Conservation (phyloP, 2,888 invertebrate genomes). For the Cataglyphis altisquamis region DNA sequence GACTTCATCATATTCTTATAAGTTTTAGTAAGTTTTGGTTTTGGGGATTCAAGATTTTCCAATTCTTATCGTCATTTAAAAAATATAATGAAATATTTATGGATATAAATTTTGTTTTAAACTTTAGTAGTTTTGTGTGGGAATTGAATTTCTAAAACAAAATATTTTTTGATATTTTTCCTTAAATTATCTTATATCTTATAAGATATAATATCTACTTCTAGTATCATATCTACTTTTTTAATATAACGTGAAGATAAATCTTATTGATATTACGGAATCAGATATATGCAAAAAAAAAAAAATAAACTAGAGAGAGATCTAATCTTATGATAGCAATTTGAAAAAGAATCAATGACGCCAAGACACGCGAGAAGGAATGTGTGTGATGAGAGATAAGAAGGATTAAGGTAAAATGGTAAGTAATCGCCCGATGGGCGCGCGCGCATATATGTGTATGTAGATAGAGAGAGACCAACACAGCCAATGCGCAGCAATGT, state of each 20-base stretch:
- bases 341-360: constrained; percentile 42
- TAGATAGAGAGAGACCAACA: constrained; percentile 10
- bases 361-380: background rate
- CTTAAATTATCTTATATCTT: background rate
- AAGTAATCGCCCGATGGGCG: constrained; percentile 67
- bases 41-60: background rate
- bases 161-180: background rate
- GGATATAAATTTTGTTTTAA: background rate
- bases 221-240: background rate
- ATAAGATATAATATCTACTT: background rate
- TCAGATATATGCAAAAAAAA: background rate
- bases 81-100: background rate
- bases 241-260: background rate
- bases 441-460: background rate
- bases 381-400: constrained; percentile 31
- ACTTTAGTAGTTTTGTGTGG: background rate
- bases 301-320: constrained; percentile 21
- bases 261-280: background rate
- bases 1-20: no score
- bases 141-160: background rate
- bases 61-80: background rate
- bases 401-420: constrained; percentile 54
- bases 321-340: constrained; percentile 13
- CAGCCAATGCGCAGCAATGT: constrained; percentile 51
- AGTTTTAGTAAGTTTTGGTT: background rate